Percentiles rank a stretch among this genome's conserved stretches.
phyloP scores from a whole-genome alignment of 2,797 vertebrate species.

The Poecile montanus region DNA sequence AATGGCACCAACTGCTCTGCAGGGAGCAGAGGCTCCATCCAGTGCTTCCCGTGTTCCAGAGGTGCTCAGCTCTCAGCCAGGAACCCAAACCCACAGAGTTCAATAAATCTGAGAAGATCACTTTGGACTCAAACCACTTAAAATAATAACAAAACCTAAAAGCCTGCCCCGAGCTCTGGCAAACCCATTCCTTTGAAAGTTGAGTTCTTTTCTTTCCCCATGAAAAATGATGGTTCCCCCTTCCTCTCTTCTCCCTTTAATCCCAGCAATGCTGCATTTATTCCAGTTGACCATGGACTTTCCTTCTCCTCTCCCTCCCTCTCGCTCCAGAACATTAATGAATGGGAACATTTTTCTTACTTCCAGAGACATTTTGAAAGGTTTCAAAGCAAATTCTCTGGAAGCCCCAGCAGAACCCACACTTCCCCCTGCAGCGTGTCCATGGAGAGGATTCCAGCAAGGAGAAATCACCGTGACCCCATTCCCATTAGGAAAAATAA shows the following conservation, averaged over 20 bases:
- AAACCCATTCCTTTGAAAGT: not conserved
- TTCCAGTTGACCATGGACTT: conserved; percentile 19
- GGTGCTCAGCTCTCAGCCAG: not conserved
- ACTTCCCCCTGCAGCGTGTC: not conserved
- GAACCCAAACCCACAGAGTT: not conserved
- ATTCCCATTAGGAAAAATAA: conserved; percentile 47
- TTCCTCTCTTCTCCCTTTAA: not conserved
- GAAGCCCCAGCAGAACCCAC: conserved; percentile 25
- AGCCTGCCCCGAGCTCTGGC: not conserved
- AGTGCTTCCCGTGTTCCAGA: not conserved
- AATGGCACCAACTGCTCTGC: not conserved
- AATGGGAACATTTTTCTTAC: conserved; percentile 64
- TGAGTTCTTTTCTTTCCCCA: not conserved
- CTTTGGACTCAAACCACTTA: not conserved
- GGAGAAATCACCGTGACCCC: conserved; percentile 47
- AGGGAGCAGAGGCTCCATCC: not conserved
- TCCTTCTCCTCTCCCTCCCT: not conserved
- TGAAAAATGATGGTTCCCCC: not conserved
- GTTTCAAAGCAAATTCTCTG: conserved; percentile 52
- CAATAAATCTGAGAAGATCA: not conserved
- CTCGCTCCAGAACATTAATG: not conserved
- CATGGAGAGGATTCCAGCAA: not conserved
- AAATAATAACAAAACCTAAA: not conserved
- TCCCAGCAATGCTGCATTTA: conserved; percentile 35
- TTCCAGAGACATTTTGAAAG: not conserved